Conservation (phyloP, 2,113 vertebrate species). For the Eublepharis macularius region DNA sequence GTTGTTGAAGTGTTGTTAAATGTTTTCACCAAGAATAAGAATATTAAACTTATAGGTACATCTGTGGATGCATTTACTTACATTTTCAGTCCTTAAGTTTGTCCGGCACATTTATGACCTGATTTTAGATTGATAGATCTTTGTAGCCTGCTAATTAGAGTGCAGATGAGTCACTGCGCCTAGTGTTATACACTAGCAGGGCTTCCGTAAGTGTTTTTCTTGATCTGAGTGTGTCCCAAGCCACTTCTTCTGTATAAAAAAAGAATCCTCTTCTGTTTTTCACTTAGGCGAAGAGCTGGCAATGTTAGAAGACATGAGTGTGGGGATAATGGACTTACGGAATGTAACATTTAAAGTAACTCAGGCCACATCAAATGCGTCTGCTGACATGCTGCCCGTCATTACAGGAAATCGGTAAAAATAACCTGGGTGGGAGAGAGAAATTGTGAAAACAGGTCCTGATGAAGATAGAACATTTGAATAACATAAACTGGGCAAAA, state of each 20-base stretch:
- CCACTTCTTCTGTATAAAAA: background rate
- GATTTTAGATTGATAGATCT: background rate
- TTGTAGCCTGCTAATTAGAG: background rate
- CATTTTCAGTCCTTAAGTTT: slow-evolving; percentile 23
- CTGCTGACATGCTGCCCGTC: slow-evolving; percentile 93
- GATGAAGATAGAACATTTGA: background rate
- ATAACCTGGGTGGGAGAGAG: background rate
- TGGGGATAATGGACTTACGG: slow-evolving; percentile 94
- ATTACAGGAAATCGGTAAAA: slow-evolving; percentile 93
- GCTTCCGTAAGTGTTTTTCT: no score
- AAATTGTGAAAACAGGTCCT: background rate
- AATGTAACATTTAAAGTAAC: slow-evolving; percentile 99
- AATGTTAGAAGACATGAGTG: slow-evolving; percentile 98
- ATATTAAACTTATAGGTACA: background rate
- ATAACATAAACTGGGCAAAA: background rate
- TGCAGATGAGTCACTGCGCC: background rate
- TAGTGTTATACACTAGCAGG: background rate
- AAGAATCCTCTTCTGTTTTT: background rate
- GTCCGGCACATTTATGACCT: background rate
- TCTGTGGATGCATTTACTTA: background rate
- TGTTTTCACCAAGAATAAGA: slow-evolving; percentile 10
- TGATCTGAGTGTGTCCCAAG: accelerated
- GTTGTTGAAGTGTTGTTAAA: background rate
- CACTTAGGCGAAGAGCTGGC: slow-evolving; percentile 91
- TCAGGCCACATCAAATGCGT: slow-evolving; percentile 86